phyloP scores from a whole-genome alignment of 2,113 vertebrate species.

The Pseudolaguvia tuberculata region DNA sequence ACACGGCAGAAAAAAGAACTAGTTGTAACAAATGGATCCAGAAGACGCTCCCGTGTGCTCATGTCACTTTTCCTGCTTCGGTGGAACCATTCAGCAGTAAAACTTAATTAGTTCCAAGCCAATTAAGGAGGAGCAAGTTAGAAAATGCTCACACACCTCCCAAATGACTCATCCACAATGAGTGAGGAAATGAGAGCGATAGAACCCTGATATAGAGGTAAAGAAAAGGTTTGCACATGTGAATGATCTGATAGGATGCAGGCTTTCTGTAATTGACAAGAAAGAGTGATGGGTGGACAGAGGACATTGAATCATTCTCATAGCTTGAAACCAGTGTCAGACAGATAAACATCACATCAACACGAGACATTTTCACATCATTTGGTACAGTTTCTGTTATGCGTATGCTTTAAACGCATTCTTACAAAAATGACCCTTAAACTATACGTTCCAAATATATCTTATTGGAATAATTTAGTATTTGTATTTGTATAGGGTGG shows the following conservation, averaged over 20 bases:
- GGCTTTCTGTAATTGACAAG: background rate
- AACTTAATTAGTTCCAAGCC: constrained; percentile 69
- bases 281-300: background rate
- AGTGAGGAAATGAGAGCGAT: background rate
- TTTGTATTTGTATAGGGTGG: too few relatives aligned
- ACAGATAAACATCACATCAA: constrained; percentile 46
- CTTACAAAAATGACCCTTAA: background rate
- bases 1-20: constrained; percentile 32
- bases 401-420: background rate
- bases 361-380: constrained; percentile 9
- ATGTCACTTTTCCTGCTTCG: constrained; percentile 51
- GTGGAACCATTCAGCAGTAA: constrained; percentile 64
- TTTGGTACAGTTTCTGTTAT: background rate
- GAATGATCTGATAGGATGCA: background rate
- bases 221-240: background rate
- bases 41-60: constrained; percentile 44
- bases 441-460: background rate
- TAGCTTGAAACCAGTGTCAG: constrained; percentile 46
- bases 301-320: constrained; percentile 31
- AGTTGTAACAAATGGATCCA: constrained; percentile 34
- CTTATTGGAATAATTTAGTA: background rate
- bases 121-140: constrained; percentile 54
- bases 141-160: constrained; percentile 32
- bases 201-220: background rate
- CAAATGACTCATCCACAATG: constrained; percentile 12